Evolutionary conservation across 2,888 invertebrate genomes (phyloP), one percentile per base, ranked within the genome.

Genomic region (Chrysina gloriosa): DNA sequence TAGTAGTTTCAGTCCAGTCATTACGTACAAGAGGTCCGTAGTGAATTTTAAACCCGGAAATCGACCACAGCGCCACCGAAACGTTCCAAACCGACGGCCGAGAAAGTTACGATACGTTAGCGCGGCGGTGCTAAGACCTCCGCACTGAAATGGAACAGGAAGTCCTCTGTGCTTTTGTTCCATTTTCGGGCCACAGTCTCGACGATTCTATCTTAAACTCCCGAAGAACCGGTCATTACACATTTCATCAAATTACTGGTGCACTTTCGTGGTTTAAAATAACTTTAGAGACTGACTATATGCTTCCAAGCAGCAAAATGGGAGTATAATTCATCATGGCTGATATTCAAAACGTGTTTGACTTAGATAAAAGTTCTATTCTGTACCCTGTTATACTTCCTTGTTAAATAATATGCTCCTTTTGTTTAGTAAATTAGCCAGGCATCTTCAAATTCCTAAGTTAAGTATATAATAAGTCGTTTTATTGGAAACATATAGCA

Each of bases 11-110:
- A 61, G 58, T 61, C 58, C 58, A 42, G 42, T 61, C 39, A 42
- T 61, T 61, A 61, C 27, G 27, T 42, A 42, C 58, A 42, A 61
- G 58, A 21, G 58, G 11, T 61, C 42, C 42, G 58, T 16, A 61
- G 42, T 42, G 58, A 61, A 61, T 61, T 61, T 61, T 61, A 42
- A 61, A 61, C 42, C 58, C 58, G 58, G 58, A 61, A 61, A 61
- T 61, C 58, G 58, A 61, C 58, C 58, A 29, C 58, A 61, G 58
- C 42, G 42, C 42, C 58, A 16, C 58, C 58, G 58, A 45, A 61
- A 61, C 58, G 14, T 25, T 58, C 58, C 58, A 58, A 58, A 58
- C 58, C 27, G 58, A 39, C 58, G 58, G 42, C 16, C 16, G 58
- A 9, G 58, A 42, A 39, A 39, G 27, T 25, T 23, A 42, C 58